Conservation (phyloP, 2,113 vertebrate genomes). For the Neolamprologus variostigma region DNA sequence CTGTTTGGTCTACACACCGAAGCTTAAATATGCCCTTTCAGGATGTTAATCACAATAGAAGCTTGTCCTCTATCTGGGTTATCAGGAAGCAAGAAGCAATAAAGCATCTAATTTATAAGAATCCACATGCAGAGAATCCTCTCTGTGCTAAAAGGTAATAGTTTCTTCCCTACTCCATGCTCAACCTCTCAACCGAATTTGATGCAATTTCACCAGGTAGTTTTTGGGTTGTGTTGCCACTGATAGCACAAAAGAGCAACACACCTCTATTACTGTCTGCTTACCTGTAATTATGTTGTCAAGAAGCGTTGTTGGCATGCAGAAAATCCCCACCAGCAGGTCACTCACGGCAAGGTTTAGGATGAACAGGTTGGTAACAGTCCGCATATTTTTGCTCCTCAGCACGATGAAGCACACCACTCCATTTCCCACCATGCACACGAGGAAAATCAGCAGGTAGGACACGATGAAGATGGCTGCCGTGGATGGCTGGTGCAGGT, state of each 20-base stretch:
- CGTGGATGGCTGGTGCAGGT: slow-evolving; percentile 80
- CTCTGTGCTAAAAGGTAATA: not conserved
- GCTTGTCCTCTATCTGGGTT: not conserved
- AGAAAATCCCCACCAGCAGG: slow-evolving; percentile 92
- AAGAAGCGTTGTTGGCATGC: slow-evolving; percentile 91
- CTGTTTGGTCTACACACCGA: not conserved
- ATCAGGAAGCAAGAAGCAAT: not conserved
- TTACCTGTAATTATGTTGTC: slow-evolving; percentile 93
- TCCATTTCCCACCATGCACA: slow-evolving; percentile 88
- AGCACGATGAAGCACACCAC: slow-evolving; percentile 84
- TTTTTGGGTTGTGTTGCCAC: accelerated
- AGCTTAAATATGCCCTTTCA: accelerated
- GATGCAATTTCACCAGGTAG: not conserved
- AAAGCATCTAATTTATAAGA: not conserved
- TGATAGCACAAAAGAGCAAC: accelerated
- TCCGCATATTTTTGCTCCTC: slow-evolving; percentile 81
- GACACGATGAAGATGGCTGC: slow-evolving; percentile 84
- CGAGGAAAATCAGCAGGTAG: slow-evolving; percentile 88
- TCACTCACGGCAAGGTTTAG: slow-evolving; percentile 90
- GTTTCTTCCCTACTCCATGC: not conserved
- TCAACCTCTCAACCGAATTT: accelerated
- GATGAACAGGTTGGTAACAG: slow-evolving; percentile 91
- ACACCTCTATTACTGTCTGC: not conserved
- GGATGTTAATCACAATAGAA: accelerated
- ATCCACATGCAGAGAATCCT: not conserved